Percentiles rank a stretch among this genome's conserved stretches.
These are phyloP conservation scores for Cladorhizidae sp. DNA, from an alignment of 37 sponge, comb jelly and placozoan species.

Conservation along the genomic window DNA sequence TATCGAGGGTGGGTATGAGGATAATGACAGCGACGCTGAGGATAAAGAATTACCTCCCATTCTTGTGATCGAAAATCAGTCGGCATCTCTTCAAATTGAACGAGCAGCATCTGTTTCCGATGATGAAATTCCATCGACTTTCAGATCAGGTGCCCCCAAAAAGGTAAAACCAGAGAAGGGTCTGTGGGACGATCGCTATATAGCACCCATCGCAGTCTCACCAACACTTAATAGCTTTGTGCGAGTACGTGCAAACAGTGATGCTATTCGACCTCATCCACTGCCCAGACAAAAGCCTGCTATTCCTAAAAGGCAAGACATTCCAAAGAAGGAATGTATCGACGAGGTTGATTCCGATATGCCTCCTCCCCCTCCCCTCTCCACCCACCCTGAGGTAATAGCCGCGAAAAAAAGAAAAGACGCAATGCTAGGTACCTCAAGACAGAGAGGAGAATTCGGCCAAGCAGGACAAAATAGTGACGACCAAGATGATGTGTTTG, in stretches of 20 bases:
- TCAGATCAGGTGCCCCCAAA: neutral
- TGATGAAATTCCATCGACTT: neutral
- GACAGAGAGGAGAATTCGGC: neutral
- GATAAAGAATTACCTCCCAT: no score
- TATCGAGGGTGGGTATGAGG: neutral
- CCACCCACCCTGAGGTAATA: slow-evolving; percentile 30
- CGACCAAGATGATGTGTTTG: neutral
- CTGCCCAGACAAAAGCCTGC: no score
- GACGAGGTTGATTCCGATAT: neutral
- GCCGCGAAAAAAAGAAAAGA: slow-evolving; percentile 5
- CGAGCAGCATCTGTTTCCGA: neutral
- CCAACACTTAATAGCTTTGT: neutral
- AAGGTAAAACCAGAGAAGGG: neutral
- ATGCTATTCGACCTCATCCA: no score
- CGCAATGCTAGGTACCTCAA: neutral
- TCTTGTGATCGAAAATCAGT: no score
- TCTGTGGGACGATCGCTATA: neutral
- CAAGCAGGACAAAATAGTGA: neutral
- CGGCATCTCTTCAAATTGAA: no score
- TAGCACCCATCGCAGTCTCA: neutral
- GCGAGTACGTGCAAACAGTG: neutral
- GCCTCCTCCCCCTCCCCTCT: slow-evolving; percentile 38
- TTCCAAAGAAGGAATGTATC: no score
- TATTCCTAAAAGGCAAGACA: no score
- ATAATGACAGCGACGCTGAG: neutral